Evolutionary conservation across 2,113 vertebrate species (phyloP).

Genomic region (Anguilla rostrata): DNA sequence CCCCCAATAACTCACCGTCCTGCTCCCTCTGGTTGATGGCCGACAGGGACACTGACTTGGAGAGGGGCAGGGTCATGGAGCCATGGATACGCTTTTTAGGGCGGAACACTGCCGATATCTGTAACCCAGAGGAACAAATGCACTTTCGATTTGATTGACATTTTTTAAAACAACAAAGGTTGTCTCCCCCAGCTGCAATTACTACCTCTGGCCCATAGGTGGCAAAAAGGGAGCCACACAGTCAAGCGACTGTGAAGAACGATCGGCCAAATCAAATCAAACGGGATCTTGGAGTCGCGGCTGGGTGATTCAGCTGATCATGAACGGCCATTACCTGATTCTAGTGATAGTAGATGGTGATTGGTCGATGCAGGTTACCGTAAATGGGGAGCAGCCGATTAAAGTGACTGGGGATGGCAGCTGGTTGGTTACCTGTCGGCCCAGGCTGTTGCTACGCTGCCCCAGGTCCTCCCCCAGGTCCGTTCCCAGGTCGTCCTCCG

Average conservation of each 20-base stretch:
- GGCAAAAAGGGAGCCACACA: background rate
- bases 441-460: slow-evolving; percentile 63
- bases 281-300: too few species aligned
- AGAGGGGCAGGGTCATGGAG: slow-evolving; percentile 72
- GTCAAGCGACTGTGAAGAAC: background rate
- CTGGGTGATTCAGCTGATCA: too few species aligned
- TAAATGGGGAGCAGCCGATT: too few species aligned
- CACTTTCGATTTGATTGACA: background rate
- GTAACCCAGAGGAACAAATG: background rate
- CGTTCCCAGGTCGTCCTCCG: slow-evolving; percentile 77
- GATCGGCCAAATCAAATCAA: too few species aligned
- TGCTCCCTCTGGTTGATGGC: slow-evolving; percentile 77
- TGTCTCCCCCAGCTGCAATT: background rate
- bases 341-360: too few species aligned
- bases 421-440: slow-evolving; percentile 69
- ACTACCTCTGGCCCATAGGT: background rate
- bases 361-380: too few species aligned
- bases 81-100: slow-evolving; percentile 56
- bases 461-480: slow-evolving; percentile 70
- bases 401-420: background rate
- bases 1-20: slow-evolving; percentile 76
- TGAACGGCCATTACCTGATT: too few species aligned
- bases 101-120: slow-evolving; percentile 42
- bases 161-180: background rate
- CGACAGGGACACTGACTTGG: slow-evolving; percentile 85